phyloP scores from a whole-genome alignment of 2,888 invertebrate species.

The Drosophila acutilabella region DNA sequence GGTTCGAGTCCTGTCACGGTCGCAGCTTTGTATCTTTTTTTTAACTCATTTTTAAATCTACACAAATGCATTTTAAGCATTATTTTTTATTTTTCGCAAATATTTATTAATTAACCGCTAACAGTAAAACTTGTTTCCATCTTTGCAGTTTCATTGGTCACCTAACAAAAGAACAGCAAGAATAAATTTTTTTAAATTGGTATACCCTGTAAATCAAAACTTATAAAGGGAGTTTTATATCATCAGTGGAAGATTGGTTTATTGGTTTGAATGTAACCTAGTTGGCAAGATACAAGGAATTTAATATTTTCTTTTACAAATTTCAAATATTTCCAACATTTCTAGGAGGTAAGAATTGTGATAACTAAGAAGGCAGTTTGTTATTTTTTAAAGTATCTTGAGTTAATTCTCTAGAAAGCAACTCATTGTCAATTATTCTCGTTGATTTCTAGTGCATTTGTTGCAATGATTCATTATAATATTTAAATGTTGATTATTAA shows the following conservation, averaged over 20 bases:
- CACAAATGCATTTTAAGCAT: background rate
- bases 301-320: too few species aligned
- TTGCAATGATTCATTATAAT: conserved; percentile 6
- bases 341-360: background rate
- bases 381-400: too few species aligned
- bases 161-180: conserved; percentile 12
- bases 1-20: conserved; percentile 86
- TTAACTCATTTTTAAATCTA: conserved; percentile 15
- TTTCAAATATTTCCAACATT: background rate
- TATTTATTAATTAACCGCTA: background rate
- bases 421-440: background rate
- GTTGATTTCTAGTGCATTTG: background rate
- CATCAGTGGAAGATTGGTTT: too few species aligned
- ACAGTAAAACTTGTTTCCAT: conserved; percentile 31
- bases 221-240: background rate
- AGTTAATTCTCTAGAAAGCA: conserved; percentile 4
- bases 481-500: conserved; percentile 33
- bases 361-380: too few species aligned
- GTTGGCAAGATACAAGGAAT: too few species aligned
- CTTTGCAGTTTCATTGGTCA: conserved; percentile 31
- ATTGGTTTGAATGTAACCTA: too few species aligned
- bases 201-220: background rate
- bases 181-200: conserved; percentile 5
- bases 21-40: conserved; percentile 50
- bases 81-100: background rate